phyloP scores from a whole-genome alignment of 2,797 vertebrate species.

The Liparis tanakae region DNA sequence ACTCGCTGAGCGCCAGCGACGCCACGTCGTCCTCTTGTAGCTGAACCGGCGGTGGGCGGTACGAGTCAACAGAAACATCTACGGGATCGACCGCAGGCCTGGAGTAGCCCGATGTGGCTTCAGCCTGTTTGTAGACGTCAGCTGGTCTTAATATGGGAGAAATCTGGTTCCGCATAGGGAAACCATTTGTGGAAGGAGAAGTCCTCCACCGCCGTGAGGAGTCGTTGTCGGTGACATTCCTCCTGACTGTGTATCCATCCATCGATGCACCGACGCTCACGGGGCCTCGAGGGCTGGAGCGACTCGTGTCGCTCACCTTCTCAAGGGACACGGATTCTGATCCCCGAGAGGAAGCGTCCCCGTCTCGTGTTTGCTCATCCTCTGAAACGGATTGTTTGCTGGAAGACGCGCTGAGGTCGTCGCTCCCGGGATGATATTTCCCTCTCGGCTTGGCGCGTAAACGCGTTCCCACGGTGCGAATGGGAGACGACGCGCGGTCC shows the following conservation, averaged over 20 bases:
- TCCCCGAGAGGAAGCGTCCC: slow-evolving; percentile 45
- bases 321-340: slow-evolving; percentile 65
- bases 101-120: slow-evolving; percentile 18
- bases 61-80: slow-evolving; percentile 42
- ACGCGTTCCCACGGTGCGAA: slow-evolving; percentile 86
- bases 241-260: slow-evolving; percentile 36
- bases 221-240: slow-evolving; percentile 28
- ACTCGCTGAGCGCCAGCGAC: slow-evolving; percentile 85
- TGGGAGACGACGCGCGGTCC: slow-evolving; percentile 95
- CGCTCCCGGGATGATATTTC: slow-evolving; percentile 56
- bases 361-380: slow-evolving; percentile 23
- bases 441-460: slow-evolving; percentile 54
- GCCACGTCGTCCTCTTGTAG: slow-evolving; percentile 69
- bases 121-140: slow-evolving; percentile 25
- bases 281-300: slow-evolving; percentile 36
- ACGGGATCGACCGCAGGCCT: slow-evolving; percentile 32
- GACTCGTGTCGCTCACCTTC: slow-evolving; percentile 60
- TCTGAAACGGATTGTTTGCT: slow-evolving; percentile 22
- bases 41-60: slow-evolving; percentile 50
- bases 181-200: slow-evolving; percentile 14
- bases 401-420: slow-evolving; percentile 20
- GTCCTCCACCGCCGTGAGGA: slow-evolving; percentile 32
- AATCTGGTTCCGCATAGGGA: slow-evolving; percentile 31
- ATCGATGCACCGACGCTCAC: slow-evolving; percentile 46
- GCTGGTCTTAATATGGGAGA: slow-evolving; percentile 29